These are phyloP conservation scores for Eulacestoma nigropectus DNA, from an alignment of 2,113 vertebrate genomes.

Conservation along the genomic window DNA sequence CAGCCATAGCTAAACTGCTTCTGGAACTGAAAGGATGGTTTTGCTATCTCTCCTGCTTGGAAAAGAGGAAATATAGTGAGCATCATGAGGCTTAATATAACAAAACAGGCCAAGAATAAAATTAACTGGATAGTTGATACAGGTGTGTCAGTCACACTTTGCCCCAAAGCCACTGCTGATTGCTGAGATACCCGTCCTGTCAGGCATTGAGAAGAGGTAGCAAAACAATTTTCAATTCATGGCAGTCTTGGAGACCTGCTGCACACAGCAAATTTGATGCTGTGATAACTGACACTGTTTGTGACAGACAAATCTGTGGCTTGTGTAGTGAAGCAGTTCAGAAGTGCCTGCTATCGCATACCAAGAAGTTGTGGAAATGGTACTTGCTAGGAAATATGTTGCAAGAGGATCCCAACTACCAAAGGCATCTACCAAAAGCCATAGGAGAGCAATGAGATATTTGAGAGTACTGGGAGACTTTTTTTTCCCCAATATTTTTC, in stretches of 20 bases:
- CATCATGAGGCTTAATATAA: neutral
- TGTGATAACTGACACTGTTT: constrained; percentile 46
- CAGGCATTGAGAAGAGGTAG: constrained; percentile 40
- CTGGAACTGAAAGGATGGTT: neutral
- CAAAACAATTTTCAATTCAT: constrained; percentile 46
- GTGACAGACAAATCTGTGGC: constrained; percentile 57
- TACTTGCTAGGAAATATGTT: neutral
- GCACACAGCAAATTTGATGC: constrained; percentile 55
- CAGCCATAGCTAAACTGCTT: neutral
- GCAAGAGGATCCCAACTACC: neutral
- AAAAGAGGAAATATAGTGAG: neutral
- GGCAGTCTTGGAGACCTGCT: constrained; percentile 50
- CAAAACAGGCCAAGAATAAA: constrained; percentile 1
- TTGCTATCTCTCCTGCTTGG: neutral
- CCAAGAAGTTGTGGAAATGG: constrained; percentile 29
- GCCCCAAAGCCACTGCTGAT: constrained; percentile 50
- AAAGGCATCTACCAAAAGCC: neutral
- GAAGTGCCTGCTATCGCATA: constrained; percentile 55
- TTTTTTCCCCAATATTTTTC: neutral
- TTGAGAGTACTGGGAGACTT: neutral
- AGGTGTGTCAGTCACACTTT: constrained; percentile 32
- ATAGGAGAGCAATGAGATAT: neutral
- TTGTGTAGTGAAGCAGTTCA: constrained; percentile 45
- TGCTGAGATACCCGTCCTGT: constrained; percentile 30
- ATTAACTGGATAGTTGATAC: constrained; percentile 27